Evolutionary conservation across 1,140 invertebrate genomes (phyloP), one percentile per base, ranked within the genome.

Genomic region (Tyrophagus putrescentiae): DNA sequence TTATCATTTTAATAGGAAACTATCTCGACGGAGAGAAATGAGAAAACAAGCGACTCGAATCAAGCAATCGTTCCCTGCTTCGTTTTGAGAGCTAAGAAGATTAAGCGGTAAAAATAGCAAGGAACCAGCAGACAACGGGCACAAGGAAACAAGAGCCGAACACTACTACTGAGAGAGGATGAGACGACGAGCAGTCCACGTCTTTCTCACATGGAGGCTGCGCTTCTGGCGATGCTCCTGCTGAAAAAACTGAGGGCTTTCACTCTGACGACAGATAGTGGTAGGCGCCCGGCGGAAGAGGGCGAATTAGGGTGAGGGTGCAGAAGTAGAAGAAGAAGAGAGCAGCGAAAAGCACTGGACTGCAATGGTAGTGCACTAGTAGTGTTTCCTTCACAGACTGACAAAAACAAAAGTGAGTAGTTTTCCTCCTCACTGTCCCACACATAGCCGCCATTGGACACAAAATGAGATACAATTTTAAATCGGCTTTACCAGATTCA

Each of bases 351-450:
- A n/a, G n/a, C n/a, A n/a, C n/a, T n/a, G n/a, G n/a, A n/a, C n/a
- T n/a, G n/a, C n/a, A n/a, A n/a, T n/a, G n/a, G n/a, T n/a, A n/a
- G n/a, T n/a, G n/a, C n/a, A n/a, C n/a, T n/a, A n/a, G n/a, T n/a
- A n/a, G n/a, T n/a, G n/a, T n/a, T n/a, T n/a, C 31, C 45, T 48
- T 48, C 21, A 48, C 45, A 48, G 45, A 6, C 45, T 48, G 45
- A 48, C 45, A 48, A 48, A 48, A 48, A 48, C 45, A 48, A 48
- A 48, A 48, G 45, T 48, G 36, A 13, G 21, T n/a, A n/a, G n/a
- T n/a, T n/a, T n/a, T n/a, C n/a, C 45, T 7, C 45, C 45, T 7
- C 45, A 9, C 45, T 25, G 6, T 13, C 21, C 13, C 45, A 48
- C 7, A 48, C 36, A 48, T 18, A 21, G 21, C 7, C 21, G 7